Evolutionary conservation across 2,797 vertebrate genomes (phyloP), one percentile per base, ranked within the genome.

Genomic region (Sebastes hubbsi): DNA sequence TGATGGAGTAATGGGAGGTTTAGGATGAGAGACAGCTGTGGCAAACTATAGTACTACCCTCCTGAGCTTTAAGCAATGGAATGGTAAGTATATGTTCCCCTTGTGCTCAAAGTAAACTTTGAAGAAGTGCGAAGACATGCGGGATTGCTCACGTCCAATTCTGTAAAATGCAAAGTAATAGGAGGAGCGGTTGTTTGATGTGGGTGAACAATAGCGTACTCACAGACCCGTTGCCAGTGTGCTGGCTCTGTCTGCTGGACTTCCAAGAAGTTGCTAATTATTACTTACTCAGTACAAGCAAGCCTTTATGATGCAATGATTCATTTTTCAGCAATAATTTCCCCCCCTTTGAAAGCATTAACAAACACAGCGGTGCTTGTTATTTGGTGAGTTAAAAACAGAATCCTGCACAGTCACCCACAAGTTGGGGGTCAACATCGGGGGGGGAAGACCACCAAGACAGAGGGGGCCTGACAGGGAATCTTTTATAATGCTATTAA

Each of bases 51-150:
- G 88, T 67, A 77, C 49, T 71, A 78, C 18, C 32, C 77, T 75
- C 62, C 77, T 84, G 73, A 77, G 76, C 82, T 82, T 81, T 69
- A 85, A 75, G 83, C 73, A 65, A 71, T 77, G 89, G 89, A 93
- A 94, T 93, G 89, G 91, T 91, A 94, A 94, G 85, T 94, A 93
- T 86, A 95, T 79, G 86, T 93, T 94, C 63, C 81, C 80, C 78
- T 60, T 56, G 68, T 54, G 83, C 78, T 84, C 82, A 92, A 83
- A 89, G 85, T 87, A 82, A 80, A 81, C 79, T 80, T 61, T 77
- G 68, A 75, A 75, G 80, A 81, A 75, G 83, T 32, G 55, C 32
- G 27, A 86, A 80, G 77, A 91, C 80, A 81, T 71, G 64, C 46
- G 52, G 56, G 80, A 82, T 84, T 63, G 74, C 83, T 81, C 80